phyloP scores from a whole-genome alignment of 2,797 vertebrate genomes.

The Hipposideros larvatus region DNA sequence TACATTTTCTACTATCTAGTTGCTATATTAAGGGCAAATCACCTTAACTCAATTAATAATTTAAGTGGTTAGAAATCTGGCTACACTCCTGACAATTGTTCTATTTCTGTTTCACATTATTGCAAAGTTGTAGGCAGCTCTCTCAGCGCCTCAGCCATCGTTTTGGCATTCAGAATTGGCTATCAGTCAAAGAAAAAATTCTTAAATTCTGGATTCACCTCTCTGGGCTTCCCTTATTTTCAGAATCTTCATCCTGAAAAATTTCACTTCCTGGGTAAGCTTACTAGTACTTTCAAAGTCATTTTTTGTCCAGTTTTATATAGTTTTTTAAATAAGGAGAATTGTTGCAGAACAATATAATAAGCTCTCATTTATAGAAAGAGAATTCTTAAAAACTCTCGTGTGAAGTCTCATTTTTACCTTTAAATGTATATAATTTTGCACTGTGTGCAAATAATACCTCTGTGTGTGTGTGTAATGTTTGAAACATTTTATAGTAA shows the following conservation, averaged over 20 bases:
- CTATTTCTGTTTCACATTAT: background rate
- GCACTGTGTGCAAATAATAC: background rate
- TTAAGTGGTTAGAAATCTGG: background rate
- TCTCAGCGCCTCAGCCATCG: background rate
- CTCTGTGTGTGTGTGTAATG: rapidly evolving
- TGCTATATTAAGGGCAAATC: background rate
- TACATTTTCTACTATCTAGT: background rate
- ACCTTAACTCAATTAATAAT: background rate
- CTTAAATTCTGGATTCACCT: background rate
- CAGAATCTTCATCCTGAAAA: background rate
- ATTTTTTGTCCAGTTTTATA: background rate
- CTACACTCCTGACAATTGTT: background rate
- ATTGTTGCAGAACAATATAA: background rate
- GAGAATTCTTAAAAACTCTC: background rate
- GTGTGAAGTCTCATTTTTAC: background rate
- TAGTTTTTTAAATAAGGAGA: background rate
- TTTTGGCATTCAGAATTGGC: background rate
- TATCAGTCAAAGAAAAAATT: background rate
- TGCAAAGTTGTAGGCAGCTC: background rate
- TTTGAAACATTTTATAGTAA: background rate
- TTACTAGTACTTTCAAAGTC: background rate
- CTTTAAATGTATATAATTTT: background rate
- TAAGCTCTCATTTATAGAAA: background rate
- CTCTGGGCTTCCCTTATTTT: background rate
- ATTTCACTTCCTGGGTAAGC: background rate